A percentile compares a stretch with the other conserved stretches of the same genome.
Conservation (phyloP, 1,140 invertebrate genomes). For the Aphaenogaster rudis region DNA sequence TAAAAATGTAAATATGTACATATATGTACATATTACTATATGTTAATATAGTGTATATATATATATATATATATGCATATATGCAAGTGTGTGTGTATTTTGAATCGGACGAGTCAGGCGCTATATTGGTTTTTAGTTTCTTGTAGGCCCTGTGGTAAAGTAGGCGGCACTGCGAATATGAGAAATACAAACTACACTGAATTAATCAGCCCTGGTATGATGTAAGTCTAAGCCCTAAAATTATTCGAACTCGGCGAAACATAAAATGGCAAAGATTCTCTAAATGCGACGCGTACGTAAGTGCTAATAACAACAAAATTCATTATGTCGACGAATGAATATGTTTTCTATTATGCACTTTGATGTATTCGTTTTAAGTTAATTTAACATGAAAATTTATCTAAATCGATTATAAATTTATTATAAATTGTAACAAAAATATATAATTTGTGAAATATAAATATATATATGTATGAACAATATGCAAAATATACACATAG, state of each 20-base stretch:
- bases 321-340: background rate
- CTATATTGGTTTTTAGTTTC: too few relatives aligned
- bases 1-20: too few relatives aligned
- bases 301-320: background rate
- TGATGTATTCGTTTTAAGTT: background rate
- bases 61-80: too few relatives aligned
- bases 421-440: slow-evolving; percentile 3
- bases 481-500: background rate
- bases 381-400: background rate
- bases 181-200: too few relatives aligned
- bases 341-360: background rate
- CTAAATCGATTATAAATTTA: background rate
- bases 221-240: background rate
- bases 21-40: too few relatives aligned
- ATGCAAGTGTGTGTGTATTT: too few relatives aligned
- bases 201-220: too few relatives aligned
- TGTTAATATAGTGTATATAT: too few relatives aligned
- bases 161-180: too few relatives aligned
- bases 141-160: too few relatives aligned
- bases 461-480: background rate
- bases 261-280: background rate
- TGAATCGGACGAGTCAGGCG: too few relatives aligned
- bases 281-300: background rate
- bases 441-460: background rate
- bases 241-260: background rate